phyloP scores from a whole-genome alignment of 92 coral and sea anemone genomes.

The Epizoanthus stellaris region DNA sequence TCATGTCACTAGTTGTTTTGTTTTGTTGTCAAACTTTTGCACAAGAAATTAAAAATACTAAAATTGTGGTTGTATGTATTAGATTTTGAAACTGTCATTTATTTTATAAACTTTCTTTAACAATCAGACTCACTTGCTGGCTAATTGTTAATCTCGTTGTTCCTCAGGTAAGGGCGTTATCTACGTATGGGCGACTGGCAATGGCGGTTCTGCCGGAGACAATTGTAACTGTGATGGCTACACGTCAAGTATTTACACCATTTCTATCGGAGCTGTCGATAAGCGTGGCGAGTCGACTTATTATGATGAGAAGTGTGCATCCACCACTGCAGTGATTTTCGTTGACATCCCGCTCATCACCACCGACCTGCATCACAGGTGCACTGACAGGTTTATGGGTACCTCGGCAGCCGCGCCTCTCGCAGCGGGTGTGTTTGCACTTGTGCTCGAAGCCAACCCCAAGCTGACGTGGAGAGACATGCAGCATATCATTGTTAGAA shows the following conservation, averaged over 20 bases:
- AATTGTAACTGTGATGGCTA: conserved; percentile 79
- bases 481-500: conserved; percentile 71
- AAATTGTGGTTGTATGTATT: too few species aligned
- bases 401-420: conserved; percentile 79
- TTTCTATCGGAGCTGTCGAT: conserved; percentile 71
- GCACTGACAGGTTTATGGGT: conserved; percentile 84
- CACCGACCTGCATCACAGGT: conserved; percentile 67
- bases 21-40: too few species aligned
- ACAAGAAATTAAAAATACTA: too few species aligned
- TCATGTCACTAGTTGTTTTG: too few species aligned
- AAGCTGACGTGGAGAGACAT: conserved; percentile 81
- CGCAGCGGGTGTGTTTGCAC: conserved; percentile 79
- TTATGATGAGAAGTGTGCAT: conserved; percentile 77
- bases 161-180: conserved; percentile 68
- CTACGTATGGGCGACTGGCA: conserved; percentile 88
- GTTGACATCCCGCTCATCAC: conserved; percentile 66
- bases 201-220: conserved; percentile 66
- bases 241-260: conserved; percentile 73
- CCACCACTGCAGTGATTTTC: conserved; percentile 72
- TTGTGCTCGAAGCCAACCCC: conserved; percentile 77
- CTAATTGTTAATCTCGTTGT: too few species aligned
- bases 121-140: too few species aligned
- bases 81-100: too few species aligned
- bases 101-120: too few species aligned
- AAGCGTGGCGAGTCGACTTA: conserved; percentile 61